A percentile compares a stretch with the other conserved stretches of the same genome.
These are phyloP conservation scores for Smutsia gigantea DNA, from an alignment of 2,797 vertebrate species.

Conservation along the genomic window DNA sequence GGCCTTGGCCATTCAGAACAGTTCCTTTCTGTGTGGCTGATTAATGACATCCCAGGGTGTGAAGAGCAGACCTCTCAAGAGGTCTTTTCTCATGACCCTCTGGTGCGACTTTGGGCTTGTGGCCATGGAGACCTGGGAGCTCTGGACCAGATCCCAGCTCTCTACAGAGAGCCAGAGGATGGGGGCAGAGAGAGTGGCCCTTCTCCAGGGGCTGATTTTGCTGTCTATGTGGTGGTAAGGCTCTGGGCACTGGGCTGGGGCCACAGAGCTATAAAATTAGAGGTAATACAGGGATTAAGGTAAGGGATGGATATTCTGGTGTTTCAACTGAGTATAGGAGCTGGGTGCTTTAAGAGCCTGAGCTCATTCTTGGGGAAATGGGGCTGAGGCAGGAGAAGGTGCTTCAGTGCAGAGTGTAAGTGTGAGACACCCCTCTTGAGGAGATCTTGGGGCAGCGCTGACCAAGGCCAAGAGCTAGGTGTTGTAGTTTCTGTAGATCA, in stretches of 20 bases:
- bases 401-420: neutral
- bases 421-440: neutral
- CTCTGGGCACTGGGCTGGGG: neutral
- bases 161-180: neutral
- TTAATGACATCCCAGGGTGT: neutral
- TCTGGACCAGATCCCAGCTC: neutral
- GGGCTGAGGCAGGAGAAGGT: neutral
- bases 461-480: neutral
- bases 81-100: constrained; percentile 55
- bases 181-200: neutral
- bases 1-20: neutral
- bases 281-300: neutral
- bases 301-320: neutral
- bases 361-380: neutral
- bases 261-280: neutral
- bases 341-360: neutral
- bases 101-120: neutral
- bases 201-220: constrained; percentile 27
- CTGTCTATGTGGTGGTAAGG: neutral
- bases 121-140: constrained; percentile 33
- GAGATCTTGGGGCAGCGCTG: neutral
- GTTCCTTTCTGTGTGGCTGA: neutral
- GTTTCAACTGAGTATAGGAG: neutral
- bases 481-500: neutral
- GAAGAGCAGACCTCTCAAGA: constrained; percentile 36